These are phyloP conservation scores for Liposcelis brunnea DNA, from an alignment of 2,888 invertebrate genomes.

Conservation along the genomic window DNA sequence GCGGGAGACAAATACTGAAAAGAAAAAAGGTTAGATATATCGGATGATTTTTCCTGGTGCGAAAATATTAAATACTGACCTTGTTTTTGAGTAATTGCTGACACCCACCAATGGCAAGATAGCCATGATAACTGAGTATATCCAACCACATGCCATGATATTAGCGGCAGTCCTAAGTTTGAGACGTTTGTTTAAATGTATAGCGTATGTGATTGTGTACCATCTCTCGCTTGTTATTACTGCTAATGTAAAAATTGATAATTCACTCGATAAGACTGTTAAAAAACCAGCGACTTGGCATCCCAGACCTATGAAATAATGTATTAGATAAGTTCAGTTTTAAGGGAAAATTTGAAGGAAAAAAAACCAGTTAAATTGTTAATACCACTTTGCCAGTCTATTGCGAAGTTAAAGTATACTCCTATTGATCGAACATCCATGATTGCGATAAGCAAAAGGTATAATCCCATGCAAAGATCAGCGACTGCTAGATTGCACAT, in stretches of 20 bases:
- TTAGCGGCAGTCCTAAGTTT: slow-evolving; percentile 36
- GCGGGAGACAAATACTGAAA: slow-evolving; percentile 43
- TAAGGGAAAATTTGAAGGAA: too few relatives aligned
- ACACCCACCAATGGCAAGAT: slow-evolving; percentile 41
- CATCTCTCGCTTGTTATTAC: slow-evolving; percentile 44
- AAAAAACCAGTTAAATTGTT: too few relatives aligned
- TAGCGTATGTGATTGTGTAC: slow-evolving; percentile 40
- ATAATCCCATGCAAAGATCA: slow-evolving; percentile 48
- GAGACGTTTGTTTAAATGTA: slow-evolving; percentile 41
- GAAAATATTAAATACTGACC: slow-evolving; percentile 18
- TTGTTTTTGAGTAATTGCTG: slow-evolving; percentile 43
- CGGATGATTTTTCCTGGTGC: too few relatives aligned
- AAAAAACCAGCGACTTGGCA: slow-evolving; percentile 46
- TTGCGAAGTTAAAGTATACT: slow-evolving; percentile 46
- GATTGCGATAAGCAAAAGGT: slow-evolving; percentile 40
- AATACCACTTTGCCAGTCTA: slow-evolving; percentile 53
- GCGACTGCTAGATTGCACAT: slow-evolving; percentile 50
- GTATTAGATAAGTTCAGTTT: too few relatives aligned
- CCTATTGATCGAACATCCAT: slow-evolving; percentile 44
- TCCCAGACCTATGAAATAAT: slow-evolving; percentile 31
- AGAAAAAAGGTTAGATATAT: too few relatives aligned
- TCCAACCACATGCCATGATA: slow-evolving; percentile 42
- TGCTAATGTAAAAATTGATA: slow-evolving; percentile 46
- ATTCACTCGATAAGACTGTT: slow-evolving; percentile 42
- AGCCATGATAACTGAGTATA: slow-evolving; percentile 37